phyloP scores from a whole-genome alignment of 2,888 invertebrate genomes.

The Helicoverpa assulta region DNA sequence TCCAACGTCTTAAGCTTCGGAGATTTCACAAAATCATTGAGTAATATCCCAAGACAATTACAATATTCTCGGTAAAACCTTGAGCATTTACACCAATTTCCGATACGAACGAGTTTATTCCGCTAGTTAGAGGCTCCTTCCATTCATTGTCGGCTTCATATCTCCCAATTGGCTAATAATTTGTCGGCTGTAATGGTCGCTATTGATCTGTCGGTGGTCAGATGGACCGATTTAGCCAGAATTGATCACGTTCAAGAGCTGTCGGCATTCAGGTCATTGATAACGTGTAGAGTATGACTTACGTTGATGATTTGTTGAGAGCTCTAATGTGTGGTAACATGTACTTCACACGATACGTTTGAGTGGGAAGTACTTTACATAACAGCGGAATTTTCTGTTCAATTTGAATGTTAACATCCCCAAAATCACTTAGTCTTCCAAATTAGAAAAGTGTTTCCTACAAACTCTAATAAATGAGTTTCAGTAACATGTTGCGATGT shows the following conservation, averaged over 20 bases:
- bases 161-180: conserved; percentile 53
- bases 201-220: conserved; percentile 52
- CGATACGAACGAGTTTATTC: conserved; percentile 51
- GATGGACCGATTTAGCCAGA: conserved; percentile 52
- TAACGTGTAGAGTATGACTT: conserved; percentile 32
- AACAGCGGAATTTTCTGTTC: background rate
- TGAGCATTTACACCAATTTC: conserved; percentile 41
- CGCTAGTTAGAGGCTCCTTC: conserved; percentile 37
- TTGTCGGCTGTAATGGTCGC: conserved; percentile 46
- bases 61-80: conserved; percentile 20
- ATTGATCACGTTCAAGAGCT: conserved; percentile 43
- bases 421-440: background rate
- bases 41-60: conserved; percentile 39
- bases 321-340: background rate
- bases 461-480: background rate
- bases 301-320: conserved; percentile 25
- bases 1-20: conserved; percentile 11
- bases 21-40: conserved; percentile 16
- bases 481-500: background rate
- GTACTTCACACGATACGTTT: background rate
- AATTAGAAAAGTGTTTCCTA: background rate
- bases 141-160: conserved; percentile 44
- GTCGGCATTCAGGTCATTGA: conserved; percentile 44
- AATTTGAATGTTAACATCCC: background rate
- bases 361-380: background rate